These are phyloP conservation scores for Eupithecia insigniata DNA, from an alignment of 2,888 invertebrate species.

Conservation along the genomic window DNA sequence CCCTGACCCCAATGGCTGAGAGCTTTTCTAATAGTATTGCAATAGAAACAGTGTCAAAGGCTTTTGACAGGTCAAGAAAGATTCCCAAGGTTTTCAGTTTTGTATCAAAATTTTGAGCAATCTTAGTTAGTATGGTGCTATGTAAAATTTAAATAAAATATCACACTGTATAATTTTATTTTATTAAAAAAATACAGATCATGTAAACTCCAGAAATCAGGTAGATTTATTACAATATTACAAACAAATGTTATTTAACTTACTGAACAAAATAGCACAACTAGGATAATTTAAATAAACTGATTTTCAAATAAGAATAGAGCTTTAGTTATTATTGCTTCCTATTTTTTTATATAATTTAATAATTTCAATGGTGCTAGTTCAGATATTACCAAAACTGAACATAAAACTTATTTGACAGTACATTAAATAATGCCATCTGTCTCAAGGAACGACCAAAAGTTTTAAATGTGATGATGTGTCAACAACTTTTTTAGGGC, in stretches of 20 bases:
- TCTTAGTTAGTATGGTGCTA: too few species aligned
- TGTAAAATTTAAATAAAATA: constrained; percentile 45
- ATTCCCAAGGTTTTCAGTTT: too few species aligned
- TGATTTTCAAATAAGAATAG: constrained; percentile 18
- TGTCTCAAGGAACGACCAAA: neutral
- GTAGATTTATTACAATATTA: constrained; percentile 33
- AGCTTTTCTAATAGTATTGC: too few species aligned
- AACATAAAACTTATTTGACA: neutral
- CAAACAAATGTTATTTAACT: constrained; percentile 43
- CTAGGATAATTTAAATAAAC: constrained; percentile 20
- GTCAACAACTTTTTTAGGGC: neutral
- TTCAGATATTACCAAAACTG: neutral
- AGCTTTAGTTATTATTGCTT: neutral
- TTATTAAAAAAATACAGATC: constrained; percentile 73
- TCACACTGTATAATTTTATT: constrained; percentile 52
- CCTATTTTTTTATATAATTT: neutral
- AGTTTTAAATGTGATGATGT: neutral
- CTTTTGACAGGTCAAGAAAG: too few species aligned
- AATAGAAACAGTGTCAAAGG: too few species aligned
- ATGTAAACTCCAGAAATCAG: constrained; percentile 56
- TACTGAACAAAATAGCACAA: constrained; percentile 45
- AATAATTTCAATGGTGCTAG: neutral
- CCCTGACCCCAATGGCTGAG: too few species aligned
- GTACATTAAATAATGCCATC: neutral
- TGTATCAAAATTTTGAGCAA: too few species aligned